phyloP scores from a whole-genome alignment of 2,797 vertebrate genomes.

The Hybognathus amarus region DNA sequence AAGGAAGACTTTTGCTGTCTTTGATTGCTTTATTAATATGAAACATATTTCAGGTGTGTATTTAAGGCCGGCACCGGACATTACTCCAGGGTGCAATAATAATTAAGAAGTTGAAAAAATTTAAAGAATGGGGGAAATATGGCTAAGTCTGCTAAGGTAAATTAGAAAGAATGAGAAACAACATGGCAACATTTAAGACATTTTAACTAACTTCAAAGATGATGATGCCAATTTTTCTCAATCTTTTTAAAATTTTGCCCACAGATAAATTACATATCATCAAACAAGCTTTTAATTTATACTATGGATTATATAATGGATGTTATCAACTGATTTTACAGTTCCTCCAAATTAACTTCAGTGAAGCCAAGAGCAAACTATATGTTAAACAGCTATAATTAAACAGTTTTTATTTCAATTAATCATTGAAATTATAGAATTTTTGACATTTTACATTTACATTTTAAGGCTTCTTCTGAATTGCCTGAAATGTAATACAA shows the following conservation, averaged over 20 bases:
- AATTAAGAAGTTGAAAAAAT: slow-evolving; percentile 9
- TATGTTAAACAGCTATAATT: neutral
- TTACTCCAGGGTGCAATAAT: neutral
- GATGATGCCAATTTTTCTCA: neutral
- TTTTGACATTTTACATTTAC: neutral
- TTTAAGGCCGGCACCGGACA: neutral
- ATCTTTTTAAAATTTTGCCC: neutral
- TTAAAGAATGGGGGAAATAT: neutral
- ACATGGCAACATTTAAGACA: neutral
- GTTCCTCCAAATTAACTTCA: neutral
- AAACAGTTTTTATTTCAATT: neutral
- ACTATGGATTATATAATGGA: neutral
- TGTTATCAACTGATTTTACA: neutral
- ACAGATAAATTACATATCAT: neutral
- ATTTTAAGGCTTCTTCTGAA: neutral
- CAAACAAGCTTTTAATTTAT: slow-evolving; percentile 5
- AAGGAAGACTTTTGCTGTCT: neutral
- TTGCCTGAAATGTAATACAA: neutral
- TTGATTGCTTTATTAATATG: neutral
- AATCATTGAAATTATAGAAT: neutral
- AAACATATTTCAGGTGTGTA: neutral
- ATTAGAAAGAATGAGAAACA: slow-evolving; percentile 3
- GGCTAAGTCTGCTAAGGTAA: slow-evolving; percentile 3
- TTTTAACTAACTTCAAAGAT: slow-evolving; percentile 5
- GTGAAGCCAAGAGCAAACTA: neutral